Evolutionary conservation across 2,888 invertebrate species (phyloP).

Genomic region (Cabera pusaria): DNA sequence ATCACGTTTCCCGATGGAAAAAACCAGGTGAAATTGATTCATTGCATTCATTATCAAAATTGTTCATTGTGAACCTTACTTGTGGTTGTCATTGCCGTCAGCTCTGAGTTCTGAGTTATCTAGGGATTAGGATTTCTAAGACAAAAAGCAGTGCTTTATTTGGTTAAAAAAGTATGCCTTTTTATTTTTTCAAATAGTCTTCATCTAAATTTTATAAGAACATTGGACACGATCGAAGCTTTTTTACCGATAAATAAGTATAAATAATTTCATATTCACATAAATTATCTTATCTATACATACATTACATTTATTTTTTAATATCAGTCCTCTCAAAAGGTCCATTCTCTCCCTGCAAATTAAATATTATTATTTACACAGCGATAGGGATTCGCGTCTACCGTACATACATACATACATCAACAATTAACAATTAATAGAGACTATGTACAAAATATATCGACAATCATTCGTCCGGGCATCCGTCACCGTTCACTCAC

Average conservation of each 20-base stretch:
- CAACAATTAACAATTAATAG: conserved; percentile 84
- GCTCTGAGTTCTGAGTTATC: no score
- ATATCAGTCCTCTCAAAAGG: conserved; percentile 84
- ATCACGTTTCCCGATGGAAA: no score
- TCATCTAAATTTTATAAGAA: conserved; percentile 84
- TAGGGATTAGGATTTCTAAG: conserved; percentile 15
- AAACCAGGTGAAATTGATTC: no score
- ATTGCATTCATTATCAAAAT: no score
- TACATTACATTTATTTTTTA: conserved; percentile 83
- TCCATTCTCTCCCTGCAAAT: conserved; percentile 83
- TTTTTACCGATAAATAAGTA: conserved; percentile 84
- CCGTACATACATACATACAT: conserved; percentile 82
- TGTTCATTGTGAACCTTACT: no score
- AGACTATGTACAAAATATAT: conserved; percentile 83
- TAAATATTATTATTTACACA: conserved; percentile 81
- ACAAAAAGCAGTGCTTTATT: conserved; percentile 63
- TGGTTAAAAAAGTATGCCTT: conserved; percentile 84
- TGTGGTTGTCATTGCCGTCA: no score
- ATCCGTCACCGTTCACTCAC: conserved; percentile 65
- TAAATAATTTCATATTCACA: conserved; percentile 84
- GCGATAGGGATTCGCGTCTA: conserved; percentile 83
- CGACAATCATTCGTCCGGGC: conserved; percentile 61
- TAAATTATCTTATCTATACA: conserved; percentile 82
- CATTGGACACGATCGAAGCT: conserved; percentile 84
- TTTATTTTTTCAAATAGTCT: conserved; percentile 81